Evolutionary conservation across 2,113 vertebrate species (phyloP).

Genomic region (Cairina moschata): DNA sequence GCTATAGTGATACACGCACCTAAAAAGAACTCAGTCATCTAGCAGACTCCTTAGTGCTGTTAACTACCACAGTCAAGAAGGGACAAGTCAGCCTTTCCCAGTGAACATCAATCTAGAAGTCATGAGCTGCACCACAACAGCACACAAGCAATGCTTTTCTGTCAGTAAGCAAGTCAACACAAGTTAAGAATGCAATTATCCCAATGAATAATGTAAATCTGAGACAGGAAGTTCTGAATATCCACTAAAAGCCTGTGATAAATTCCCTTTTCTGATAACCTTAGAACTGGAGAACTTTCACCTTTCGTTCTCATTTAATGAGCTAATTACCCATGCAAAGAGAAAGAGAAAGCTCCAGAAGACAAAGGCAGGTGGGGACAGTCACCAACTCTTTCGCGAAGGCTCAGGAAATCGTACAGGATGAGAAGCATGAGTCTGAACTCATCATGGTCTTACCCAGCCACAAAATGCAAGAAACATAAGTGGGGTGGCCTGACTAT

Average conservation of each 20-base stretch:
- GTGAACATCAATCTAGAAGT: not conserved
- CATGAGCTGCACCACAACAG: not conserved
- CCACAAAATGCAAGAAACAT: not conserved
- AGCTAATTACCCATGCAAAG: not conserved
- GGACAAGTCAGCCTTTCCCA: not conserved
- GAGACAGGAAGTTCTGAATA: not conserved
- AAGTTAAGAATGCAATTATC: not conserved
- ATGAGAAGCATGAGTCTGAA: not conserved
- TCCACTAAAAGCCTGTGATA: not conserved
- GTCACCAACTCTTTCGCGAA: not conserved
- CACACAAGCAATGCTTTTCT: not conserved
- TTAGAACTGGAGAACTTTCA: not conserved
- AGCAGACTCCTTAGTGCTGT: not conserved
- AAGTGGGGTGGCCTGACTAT: conserved; percentile 1
- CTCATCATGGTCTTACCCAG: not conserved
- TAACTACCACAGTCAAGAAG: not conserved
- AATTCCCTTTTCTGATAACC: not conserved
- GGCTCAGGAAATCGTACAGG: not conserved
- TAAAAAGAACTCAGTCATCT: not conserved
- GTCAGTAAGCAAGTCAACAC: not conserved
- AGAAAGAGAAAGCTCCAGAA: not conserved
- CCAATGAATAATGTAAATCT: not conserved
- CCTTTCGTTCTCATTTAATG: not conserved
- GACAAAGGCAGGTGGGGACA: not conserved
- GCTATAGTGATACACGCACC: not conserved